These are phyloP conservation scores for Rhegmatorhina hoffmannsi DNA, from an alignment of 2,113 vertebrate species.

Conservation along the genomic window DNA sequence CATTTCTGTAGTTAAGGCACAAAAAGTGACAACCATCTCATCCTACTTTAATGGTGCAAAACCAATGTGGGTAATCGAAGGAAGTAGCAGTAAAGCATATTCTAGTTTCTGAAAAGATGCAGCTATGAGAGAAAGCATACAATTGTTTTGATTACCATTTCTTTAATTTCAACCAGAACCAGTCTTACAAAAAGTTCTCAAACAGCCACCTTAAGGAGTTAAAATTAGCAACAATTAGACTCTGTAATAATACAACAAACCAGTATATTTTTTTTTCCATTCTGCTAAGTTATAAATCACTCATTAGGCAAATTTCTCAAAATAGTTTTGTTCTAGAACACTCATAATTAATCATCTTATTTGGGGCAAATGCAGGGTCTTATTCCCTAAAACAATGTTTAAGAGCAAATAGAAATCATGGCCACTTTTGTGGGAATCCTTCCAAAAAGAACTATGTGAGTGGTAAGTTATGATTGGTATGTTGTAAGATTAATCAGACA, in stretches of 20 bases:
- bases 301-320: background rate
- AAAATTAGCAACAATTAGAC: background rate
- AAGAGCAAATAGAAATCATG: background rate
- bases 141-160: background rate
- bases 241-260: background rate
- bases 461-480: background rate
- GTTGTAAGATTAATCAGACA: background rate
- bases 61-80: fast-evolving
- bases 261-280: background rate
- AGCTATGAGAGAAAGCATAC: background rate
- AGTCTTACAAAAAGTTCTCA: background rate
- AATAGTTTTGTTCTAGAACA: background rate
- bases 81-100: background rate
- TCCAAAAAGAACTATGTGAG: background rate
- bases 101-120: background rate
- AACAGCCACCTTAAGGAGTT: background rate
- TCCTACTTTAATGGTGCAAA: background rate
- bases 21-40: background rate
- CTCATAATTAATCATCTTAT: background rate
- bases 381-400: background rate
- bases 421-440: background rate
- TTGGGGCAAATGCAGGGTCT: background rate
- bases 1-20: background rate
- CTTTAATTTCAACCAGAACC: background rate
- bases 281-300: background rate